Evolutionary conservation across 2,113 vertebrate genomes (phyloP).

Genomic region (Chroicocephalus ridibundus): DNA sequence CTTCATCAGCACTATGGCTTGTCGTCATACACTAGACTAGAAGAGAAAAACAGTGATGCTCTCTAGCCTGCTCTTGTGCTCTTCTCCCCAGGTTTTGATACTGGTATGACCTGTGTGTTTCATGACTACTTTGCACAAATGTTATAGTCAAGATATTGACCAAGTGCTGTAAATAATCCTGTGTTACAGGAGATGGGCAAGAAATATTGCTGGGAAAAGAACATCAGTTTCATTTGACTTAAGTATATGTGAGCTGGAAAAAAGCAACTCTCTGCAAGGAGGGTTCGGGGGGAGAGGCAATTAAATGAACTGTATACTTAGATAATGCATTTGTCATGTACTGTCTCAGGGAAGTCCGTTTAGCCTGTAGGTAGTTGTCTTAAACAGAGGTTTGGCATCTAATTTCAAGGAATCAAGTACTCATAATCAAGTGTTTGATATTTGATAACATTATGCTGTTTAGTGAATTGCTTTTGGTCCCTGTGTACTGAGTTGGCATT

Average conservation of each 20-base stretch:
- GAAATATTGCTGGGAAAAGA: background rate
- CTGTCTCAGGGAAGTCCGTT: background rate
- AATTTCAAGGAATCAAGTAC: background rate
- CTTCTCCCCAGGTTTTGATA: background rate
- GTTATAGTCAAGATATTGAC: background rate
- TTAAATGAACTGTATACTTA: background rate
- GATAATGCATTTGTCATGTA: background rate
- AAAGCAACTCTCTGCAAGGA: background rate
- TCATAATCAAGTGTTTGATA: background rate
- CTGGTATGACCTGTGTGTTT: background rate
- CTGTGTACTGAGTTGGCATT: background rate
- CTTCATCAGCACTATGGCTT: background rate
- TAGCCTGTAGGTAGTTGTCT: background rate
- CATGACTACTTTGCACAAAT: background rate
- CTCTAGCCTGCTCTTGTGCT: background rate
- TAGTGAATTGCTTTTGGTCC: background rate
- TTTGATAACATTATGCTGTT: background rate
- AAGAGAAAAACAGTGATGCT: background rate
- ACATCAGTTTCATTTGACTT: background rate
- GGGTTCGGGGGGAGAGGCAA: background rate
- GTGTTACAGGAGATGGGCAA: background rate
- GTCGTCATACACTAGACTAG: background rate
- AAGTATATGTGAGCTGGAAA: background rate
- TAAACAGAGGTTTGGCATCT: background rate
- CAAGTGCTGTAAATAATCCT: background rate